Base-by-base conservation (phyloP, 2,888 invertebrate species). In the Pseudoips prasinana region DNA sequence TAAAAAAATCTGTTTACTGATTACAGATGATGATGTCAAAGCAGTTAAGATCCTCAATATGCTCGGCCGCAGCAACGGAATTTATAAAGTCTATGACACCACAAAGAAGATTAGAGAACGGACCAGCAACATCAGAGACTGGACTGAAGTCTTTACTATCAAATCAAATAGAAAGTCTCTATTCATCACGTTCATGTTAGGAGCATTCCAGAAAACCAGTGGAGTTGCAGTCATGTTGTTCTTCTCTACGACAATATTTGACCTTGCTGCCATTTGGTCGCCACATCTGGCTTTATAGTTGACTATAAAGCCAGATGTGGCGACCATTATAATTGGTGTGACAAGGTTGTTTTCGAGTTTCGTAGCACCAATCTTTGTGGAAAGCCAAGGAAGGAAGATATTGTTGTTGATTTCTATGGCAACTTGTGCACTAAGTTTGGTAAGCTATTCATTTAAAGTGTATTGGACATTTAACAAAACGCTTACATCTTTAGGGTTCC, bases 161-260 rank as follows among this genome's bases (percentile, higher is more conserved):
- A 73, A 61, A 29, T 63, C 58, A 0, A 74, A 74, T 14, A 55
- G 61, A 24, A 64, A 39, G 32, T 63, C 70, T 2, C 40, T 73
- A 0, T 52, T 64, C 6, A 58, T 73, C 1, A 66, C 66, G 0
- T 46, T 71, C 10, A 45, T 50, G n/a, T 29, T 73, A 2, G 47
- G 51, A 1, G 39, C 62, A 0, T 58, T 72, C 3, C 70, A 70
- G 23, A 64, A 72, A 14, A 40, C 50, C 0, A 67, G 73, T 33
- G 74, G 73, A 10, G 57, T 69, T 0, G 54, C 63, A 1, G 58
- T 62, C 0, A 58, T 73, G 0, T 24, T 68, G 3, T 68, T 68
- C 27, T 74, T 66, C 31, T 58, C 67, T 0, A 73, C 68, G 0
- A 64, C 62, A 0, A 73, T 75, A 14, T 75, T 75, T 20, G 33